Conservation (phyloP, 2,888 invertebrate genomes). For the Tholera decimalis region DNA sequence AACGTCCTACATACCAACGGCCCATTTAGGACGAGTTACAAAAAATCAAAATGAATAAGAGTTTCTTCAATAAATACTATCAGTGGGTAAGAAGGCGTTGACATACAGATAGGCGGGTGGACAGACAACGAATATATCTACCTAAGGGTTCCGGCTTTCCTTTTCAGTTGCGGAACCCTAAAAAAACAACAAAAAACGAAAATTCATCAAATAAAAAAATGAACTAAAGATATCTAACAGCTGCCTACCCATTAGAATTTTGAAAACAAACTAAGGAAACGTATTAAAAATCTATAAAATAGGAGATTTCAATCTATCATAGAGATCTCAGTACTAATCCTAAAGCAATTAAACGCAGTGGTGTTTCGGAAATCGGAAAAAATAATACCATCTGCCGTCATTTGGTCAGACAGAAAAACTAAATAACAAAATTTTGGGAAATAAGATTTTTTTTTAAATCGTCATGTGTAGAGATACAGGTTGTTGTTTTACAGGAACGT, state of each 20-base stretch:
- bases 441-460: conserved; percentile 54
- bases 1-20: too few relatives aligned
- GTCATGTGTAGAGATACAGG: conserved; percentile 44
- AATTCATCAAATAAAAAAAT: not conserved
- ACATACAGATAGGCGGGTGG: too few relatives aligned
- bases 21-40: too few relatives aligned
- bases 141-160: too few relatives aligned
- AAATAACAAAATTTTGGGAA: conserved; percentile 63
- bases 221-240: conserved; percentile 18
- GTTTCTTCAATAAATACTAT: too few relatives aligned
- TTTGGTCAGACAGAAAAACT: conserved; percentile 58
- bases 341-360: conserved; percentile 54
- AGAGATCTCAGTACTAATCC: conserved; percentile 15
- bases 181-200: not conserved
- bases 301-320: conserved; percentile 63
- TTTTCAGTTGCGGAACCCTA: too few relatives aligned
- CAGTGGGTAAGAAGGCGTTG: too few relatives aligned
- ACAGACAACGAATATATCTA: too few relatives aligned
- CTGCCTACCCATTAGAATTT: conserved; percentile 13
- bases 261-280: conserved; percentile 52
- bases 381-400: conserved; percentile 55
- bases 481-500: conserved; percentile 18
- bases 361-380: conserved; percentile 34
- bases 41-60: too few relatives aligned
- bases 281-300: conserved; percentile 61